phyloP scores from a whole-genome alignment of 2,797 vertebrate genomes.

The Sebastolobus alascanus region DNA sequence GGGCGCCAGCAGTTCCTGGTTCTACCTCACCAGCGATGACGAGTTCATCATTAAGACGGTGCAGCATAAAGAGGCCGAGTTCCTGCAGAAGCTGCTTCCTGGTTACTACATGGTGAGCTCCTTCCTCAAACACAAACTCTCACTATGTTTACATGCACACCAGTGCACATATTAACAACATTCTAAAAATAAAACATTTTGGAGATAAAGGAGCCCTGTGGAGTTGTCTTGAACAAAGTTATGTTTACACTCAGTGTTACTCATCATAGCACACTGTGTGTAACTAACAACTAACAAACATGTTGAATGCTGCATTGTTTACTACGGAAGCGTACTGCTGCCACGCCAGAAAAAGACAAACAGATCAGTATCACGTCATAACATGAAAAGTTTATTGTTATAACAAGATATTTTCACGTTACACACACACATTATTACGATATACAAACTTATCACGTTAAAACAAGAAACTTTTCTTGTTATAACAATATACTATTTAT shows the following conservation, averaged over 20 bases:
- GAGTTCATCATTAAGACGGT: conserved; percentile 99
- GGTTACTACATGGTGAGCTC: conserved; percentile 97
- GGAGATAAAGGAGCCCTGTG: not conserved
- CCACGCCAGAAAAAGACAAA: too few species aligned
- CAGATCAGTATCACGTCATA: too few species aligned
- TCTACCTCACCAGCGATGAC: conserved; percentile 97
- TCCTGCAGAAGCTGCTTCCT: conserved; percentile 96
- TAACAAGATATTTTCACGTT: too few species aligned
- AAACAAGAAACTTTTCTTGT: too few species aligned
- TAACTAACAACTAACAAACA: not conserved
- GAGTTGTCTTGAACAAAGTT: too few species aligned
- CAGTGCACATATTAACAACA: not conserved
- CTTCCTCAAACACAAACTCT: not conserved
- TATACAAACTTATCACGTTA: too few species aligned
- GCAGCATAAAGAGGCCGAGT: conserved; percentile 97
- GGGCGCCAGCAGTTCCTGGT: conserved; percentile 96
- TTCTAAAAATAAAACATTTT: not conserved
- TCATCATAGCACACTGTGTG: too few species aligned
- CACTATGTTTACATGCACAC: not conserved
- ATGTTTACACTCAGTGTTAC: too few species aligned
- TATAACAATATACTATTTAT: too few species aligned
- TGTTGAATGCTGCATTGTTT: not conserved
- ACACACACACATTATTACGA: too few species aligned
- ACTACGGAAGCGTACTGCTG: too few species aligned
- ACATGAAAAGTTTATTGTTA: too few species aligned